Evolutionary conservation across 2,888 invertebrate species (phyloP), one percentile per base, ranked within the genome.

Genomic region (Electrophaes corylata): DNA sequence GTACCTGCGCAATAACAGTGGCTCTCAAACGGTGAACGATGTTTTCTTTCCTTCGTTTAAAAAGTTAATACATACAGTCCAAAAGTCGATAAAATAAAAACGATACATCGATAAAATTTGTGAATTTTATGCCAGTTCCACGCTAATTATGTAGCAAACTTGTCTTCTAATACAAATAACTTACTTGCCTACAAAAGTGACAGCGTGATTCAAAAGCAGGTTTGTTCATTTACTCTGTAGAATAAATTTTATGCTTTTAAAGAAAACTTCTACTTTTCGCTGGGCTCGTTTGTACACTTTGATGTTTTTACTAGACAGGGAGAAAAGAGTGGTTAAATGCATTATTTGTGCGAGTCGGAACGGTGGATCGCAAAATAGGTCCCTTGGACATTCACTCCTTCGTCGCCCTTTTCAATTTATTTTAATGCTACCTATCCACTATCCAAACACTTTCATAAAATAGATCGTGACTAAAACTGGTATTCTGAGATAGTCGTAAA

Each of bases 391-490:
- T 41, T 41, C 41, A 48, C 26, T 26, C 26, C 31, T 14, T 5
- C 20, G 26, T 39, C 40, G 14, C 41, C 41, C 50, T 50, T 29
- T 50, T 50, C 50, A 41, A 50, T 50, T 50, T 33, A 19, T 33
- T 33, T 31, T 19, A 41, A 41, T 19, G 39, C 23, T 26, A 2
- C 12, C 6, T 26, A 18, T 20, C 12, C 19, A 16, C 39, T 40
- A 37, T 20, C 14, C 14, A 26, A 8, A n/a, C 8, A 26, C 12
- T 1, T 23, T n/a, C 5, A 18, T 39, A 29, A 26, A 26, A 26
- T 26, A 26, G 5, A 10, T 2, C 6, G 26, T 29, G 26, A 10
- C 26, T 10, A 10, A 29, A 37, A 10, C 37, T 35, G 14, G 14
- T 8, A 29, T 10, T 6, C 10, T 29, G 26, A 29, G 26, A 29